Evolutionary conservation across 2,888 invertebrate species (phyloP).

Genomic region (Macrophya alboannulata): DNA sequence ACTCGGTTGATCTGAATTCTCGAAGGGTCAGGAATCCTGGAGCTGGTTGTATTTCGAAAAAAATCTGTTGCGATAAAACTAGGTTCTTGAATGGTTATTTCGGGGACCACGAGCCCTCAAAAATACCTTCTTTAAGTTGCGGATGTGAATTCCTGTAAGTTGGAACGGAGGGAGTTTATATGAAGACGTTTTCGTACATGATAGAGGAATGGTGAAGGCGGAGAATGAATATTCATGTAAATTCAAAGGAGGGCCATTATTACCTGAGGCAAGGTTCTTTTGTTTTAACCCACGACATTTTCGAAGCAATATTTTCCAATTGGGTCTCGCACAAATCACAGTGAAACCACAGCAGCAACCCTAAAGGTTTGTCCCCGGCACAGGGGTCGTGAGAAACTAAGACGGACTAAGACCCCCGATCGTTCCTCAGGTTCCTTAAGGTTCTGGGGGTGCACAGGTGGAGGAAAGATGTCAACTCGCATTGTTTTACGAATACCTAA

Average conservation of each 20-base stretch:
- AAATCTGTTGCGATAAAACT: background rate
- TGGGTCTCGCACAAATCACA: constrained; percentile 74
- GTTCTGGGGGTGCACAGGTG: constrained; percentile 61
- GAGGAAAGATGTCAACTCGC: constrained; percentile 74
- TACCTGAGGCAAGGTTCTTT: constrained; percentile 48
- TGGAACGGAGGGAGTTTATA: background rate
- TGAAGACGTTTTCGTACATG: constrained; percentile 37
- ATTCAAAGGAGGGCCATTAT: constrained; percentile 39
- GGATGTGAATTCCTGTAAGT: background rate
- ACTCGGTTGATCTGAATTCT: background rate
- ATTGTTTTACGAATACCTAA: constrained; percentile 78
- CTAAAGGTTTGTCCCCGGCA: constrained; percentile 54
- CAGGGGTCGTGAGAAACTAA: constrained; percentile 72
- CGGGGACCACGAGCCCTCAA: background rate
- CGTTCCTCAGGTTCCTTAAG: constrained; percentile 36
- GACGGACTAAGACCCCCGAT: constrained; percentile 33
- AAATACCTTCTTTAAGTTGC: background rate
- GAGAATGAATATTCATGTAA: constrained; percentile 52
- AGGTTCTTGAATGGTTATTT: background rate
- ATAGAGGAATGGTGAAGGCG: constrained; percentile 7
- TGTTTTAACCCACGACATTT: constrained; percentile 57
- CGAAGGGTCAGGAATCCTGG: background rate
- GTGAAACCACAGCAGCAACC: constrained; percentile 50
- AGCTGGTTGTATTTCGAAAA: background rate
- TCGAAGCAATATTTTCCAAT: constrained; percentile 67